Evolutionary conservation across 2,888 invertebrate genomes (phyloP), one percentile per base, ranked within the genome.

Genomic region (Leptothorax acervorum): DNA sequence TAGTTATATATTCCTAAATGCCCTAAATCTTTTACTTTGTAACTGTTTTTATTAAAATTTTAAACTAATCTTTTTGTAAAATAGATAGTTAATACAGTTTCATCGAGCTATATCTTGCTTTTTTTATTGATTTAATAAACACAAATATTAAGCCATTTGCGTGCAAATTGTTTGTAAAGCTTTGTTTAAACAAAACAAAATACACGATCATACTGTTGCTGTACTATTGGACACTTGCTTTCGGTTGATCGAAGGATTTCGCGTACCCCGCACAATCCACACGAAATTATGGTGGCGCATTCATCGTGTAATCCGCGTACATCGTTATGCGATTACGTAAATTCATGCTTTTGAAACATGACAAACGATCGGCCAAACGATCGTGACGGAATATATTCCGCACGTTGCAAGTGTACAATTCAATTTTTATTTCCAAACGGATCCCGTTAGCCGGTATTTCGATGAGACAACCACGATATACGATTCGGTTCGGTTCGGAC

Each of bases 381-480:
- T 23, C 71, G 68, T 73, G 62, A 63, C 51, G 60, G 48, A 42
- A 84, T 68, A 84, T 78, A 82, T 86, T 87, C 75, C 70, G 48
- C 65, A 57, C 66, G 68, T 62, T 83, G 79, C 74, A 70, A 79
- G 78, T 79, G 57, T 84, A 83, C 83, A 78, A 82, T 88, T 86
- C 81, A 84, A 88, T 88, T 81, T 88, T 88, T 88, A 79, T 88
- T 73, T 48, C 70, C 76, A 84, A 86, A 88, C 65, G 78, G 82
- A 85, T 85, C 68, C 83, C 63, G 86, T 84, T 86, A 83, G 73
- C 76, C 53, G 84, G 55, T 85, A 81, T 76, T 70, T 35, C 53
- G 74, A 42, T 12, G 84, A 70, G 75, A 85, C 81, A 84, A 81
- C 31, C 82, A 35, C 71, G 76, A 87, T 85, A 79, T 84, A 83